Base-by-base conservation (phyloP, 2,888 invertebrate species). In the Calameuta filiformis region DNA sequence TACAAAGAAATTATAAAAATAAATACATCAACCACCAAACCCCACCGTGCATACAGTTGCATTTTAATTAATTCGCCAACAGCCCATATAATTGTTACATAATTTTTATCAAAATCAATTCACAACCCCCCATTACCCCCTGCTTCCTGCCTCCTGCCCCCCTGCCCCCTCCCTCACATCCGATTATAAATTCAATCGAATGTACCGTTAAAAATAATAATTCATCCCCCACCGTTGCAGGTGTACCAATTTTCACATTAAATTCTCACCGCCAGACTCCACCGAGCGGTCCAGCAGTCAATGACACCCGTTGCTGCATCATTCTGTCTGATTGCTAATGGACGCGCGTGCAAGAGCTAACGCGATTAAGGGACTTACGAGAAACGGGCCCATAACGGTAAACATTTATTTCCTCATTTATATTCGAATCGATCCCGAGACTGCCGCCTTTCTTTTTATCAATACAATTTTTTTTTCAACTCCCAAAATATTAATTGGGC, bases 321-420 rank as follows among this genome's bases (percentile, higher is more conserved):
- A 88, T 87, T 81, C 85, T 86, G 84, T 82, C 84, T 87, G 88
- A 88, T 88, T 88, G 87, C 88, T 83, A 84, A 83, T 83, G 83
- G 87, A 84, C 81, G 81, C 84, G 82, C 80, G 81, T 71, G 33
- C 71, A 33, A 12, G 30, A 71, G 12, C 40, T 2, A 40, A 40
- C 23, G 40, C n/a, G 71, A 30, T 30, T 33, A 71, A 71, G 71
- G 71, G 71, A 33, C 71, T 33, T 3, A 31, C 23, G 12, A 69
- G 15, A 69, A n/a, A 33, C n/a, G n/a, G 69, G 4, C 12, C 33
- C 71, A 9, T 15, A 31, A 33, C 71, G 71, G 30, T 33, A 71
- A 71, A 23, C 1, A 1, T 23, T 23, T 0, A 2, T 40, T 23
- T 40, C 23, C 23, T 40, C 15, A 9, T 6, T 40, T 23, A n/a